A percentile compares a stretch with the other conserved stretches of the same genome.
Conservation (phyloP, 1,140 invertebrate genomes). For the Oreohelix idahoensis region DNA sequence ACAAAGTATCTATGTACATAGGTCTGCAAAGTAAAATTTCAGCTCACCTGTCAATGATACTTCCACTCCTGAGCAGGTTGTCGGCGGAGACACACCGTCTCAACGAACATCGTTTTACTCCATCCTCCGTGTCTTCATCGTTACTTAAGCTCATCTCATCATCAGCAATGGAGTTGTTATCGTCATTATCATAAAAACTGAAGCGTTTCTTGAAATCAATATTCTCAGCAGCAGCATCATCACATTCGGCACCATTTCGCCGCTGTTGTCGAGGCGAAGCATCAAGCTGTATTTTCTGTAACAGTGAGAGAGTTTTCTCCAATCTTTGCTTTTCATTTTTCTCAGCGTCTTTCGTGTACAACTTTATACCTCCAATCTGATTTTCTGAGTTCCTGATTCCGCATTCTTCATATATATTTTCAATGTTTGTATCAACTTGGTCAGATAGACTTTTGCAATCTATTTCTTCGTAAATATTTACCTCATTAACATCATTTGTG, state of each 20-base stretch:
- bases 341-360: not conserved
- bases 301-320: not conserved
- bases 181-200: not conserved
- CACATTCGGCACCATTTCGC: not conserved
- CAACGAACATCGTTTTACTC: not conserved
- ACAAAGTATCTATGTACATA: too few species aligned
- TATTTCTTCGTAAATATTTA: not conserved
- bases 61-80: slow-evolving; percentile 3
- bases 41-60: slow-evolving; percentile 21
- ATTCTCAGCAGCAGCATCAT: not conserved
- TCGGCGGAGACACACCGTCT: slow-evolving; percentile 10
- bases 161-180: slow-evolving; percentile 1
- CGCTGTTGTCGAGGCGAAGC: not conserved
- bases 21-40: too few species aligned
- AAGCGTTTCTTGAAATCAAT: not conserved
- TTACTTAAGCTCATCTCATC: slow-evolving; percentile 20
- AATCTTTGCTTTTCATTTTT: not conserved
- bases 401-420: slow-evolving; percentile 5
- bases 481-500: not conserved
- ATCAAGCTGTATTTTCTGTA: not conserved
- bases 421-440: not conserved
- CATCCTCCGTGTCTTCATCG: not conserved
- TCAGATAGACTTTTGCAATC: not conserved
- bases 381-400: not conserved
- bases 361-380: not conserved